Percentiles rank a stretch among this genome's conserved stretches.
Conservation (phyloP, 2,797 vertebrate genomes). For the Prunella strophiata region DNA sequence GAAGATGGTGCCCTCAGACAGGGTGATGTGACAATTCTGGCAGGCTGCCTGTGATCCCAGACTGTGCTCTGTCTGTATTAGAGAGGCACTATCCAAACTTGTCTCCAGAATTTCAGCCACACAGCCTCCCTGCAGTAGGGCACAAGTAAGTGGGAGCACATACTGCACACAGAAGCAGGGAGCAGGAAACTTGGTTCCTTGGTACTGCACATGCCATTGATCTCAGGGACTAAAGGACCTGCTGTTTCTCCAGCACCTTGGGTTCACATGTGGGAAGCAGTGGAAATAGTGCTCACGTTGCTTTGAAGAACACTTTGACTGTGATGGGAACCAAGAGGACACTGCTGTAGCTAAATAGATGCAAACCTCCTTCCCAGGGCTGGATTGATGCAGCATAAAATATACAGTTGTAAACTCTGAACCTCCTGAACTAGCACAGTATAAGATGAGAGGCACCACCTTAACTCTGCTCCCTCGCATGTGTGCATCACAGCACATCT, state of each 20-base stretch:
- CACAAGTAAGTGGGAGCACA: background rate
- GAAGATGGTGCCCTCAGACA: background rate
- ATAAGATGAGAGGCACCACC: background rate
- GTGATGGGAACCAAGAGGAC: background rate
- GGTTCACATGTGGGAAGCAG: background rate
- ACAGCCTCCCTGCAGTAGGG: background rate
- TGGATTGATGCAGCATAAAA: background rate
- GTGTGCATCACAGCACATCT: background rate
- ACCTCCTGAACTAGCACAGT: background rate
- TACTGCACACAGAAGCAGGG: fast-evolving
- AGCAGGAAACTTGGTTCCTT: background rate
- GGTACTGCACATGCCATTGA: background rate
- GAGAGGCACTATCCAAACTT: background rate
- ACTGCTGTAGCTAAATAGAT: background rate
- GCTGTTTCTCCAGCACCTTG: background rate
- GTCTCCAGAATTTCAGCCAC: background rate
- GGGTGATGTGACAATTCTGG: background rate
- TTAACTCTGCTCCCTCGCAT: background rate
- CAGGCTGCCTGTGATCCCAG: background rate
- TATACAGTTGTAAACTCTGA: background rate
- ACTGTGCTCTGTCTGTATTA: background rate
- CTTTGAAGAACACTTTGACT: background rate
- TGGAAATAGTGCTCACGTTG: background rate
- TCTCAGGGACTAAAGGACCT: background rate
- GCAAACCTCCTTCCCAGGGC: background rate